phyloP scores from a whole-genome alignment of 2,113 vertebrate species.

The Oxyura jamaicensis region DNA sequence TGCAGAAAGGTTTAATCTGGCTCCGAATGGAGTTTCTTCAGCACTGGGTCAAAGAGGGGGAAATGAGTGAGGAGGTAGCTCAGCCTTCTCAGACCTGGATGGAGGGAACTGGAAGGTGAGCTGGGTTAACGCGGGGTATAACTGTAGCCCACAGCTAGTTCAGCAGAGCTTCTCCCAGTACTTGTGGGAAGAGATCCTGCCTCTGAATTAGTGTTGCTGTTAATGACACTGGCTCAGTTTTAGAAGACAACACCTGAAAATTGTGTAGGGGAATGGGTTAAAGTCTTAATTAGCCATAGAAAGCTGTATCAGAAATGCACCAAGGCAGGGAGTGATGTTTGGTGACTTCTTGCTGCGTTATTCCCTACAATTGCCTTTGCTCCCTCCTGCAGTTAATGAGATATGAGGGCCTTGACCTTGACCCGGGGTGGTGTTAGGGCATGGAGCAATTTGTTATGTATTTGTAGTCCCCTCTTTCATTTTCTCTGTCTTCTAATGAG shows the following conservation, averaged over 20 bases:
- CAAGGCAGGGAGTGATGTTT: not conserved
- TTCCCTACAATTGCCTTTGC: not conserved
- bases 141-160: not conserved
- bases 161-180: not conserved
- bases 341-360: not conserved
- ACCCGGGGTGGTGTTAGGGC: not conserved
- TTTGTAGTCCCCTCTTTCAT: not conserved
- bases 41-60: not conserved
- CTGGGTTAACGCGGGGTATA: not conserved
- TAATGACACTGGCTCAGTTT: not conserved
- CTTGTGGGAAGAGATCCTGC: fast-evolving
- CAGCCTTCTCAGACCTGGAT: not conserved
- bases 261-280: not conserved
- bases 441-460: not conserved
- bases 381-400: not conserved
- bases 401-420: not conserved
- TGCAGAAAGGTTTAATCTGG: not conserved
- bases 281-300: not conserved
- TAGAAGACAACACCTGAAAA: not conserved
- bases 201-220: not conserved
- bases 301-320: not conserved
- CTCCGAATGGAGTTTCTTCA: not conserved
- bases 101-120: not conserved
- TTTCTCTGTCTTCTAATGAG: not conserved
- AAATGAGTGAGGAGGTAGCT: not conserved